phyloP scores from a whole-genome alignment of 2,888 invertebrate species.

The Pachycephus smyrnensis region DNA sequence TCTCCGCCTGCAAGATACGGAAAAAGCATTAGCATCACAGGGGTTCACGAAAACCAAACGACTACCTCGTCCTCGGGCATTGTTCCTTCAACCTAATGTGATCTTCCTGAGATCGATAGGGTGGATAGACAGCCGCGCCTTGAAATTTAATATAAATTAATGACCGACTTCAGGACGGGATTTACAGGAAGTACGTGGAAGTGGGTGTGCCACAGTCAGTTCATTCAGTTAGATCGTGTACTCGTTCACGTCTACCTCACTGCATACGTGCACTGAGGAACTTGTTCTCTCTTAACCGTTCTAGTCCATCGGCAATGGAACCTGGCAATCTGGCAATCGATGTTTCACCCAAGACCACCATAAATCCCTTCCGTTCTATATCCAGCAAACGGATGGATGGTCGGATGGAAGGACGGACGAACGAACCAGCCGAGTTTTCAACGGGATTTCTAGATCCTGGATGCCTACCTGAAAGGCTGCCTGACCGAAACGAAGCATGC shows the following conservation, averaged over 20 bases:
- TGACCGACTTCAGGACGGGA: constrained; percentile 24
- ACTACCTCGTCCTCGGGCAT: neutral
- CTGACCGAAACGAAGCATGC: neutral
- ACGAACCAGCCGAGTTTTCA: neutral
- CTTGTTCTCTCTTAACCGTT: neutral
- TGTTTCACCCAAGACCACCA: neutral
- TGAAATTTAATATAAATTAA: constrained; percentile 37
- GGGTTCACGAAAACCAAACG: neutral
- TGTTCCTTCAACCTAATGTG: neutral
- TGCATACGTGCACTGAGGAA: neutral
- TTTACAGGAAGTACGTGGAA: constrained; percentile 30
- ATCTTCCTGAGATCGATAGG: neutral
- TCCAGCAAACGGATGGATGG: neutral
- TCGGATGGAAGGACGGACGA: too few species aligned
- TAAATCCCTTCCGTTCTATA: neutral
- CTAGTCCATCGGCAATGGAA: neutral
- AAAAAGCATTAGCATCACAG: neutral
- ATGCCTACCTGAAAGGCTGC: neutral
- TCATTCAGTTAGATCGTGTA: constrained; percentile 1
- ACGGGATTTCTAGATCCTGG: neutral
- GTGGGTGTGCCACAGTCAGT: constrained; percentile 23
- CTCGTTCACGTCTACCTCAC: neutral
- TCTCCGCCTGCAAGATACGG: constrained; percentile 68
- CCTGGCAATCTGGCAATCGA: neutral
- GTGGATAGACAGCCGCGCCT: constrained; percentile 26